phyloP scores from a whole-genome alignment of 2,888 invertebrate species.

The Sinohyriopsis cumingii region DNA sequence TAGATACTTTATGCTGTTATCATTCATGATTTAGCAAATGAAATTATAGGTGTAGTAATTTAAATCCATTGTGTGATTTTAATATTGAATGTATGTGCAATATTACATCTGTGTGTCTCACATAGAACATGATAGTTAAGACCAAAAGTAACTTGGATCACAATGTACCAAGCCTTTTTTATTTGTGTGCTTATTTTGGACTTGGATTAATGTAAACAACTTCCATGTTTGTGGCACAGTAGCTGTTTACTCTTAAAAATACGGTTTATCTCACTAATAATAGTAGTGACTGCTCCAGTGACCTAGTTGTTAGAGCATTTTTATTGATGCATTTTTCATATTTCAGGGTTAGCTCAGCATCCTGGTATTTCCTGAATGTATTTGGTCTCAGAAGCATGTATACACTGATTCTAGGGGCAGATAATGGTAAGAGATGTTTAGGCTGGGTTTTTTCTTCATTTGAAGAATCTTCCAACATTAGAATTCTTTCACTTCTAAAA shows the following conservation, averaged over 20 bases:
- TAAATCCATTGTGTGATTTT: neutral
- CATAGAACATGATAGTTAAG: neutral
- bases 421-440: constrained; percentile 82
- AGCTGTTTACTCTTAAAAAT: too few relatives aligned
- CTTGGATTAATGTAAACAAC: too few relatives aligned
- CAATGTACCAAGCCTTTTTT: too few relatives aligned
- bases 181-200: too few relatives aligned
- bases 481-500: too few relatives aligned
- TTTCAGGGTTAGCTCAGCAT: constrained; percentile 91
- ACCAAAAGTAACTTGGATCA: too few relatives aligned
- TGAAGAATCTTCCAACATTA: neutral
- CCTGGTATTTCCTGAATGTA: constrained; percentile 99
- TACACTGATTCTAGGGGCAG: constrained; percentile 96
- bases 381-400: constrained; percentile 98
- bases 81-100: neutral
- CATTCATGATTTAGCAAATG: too few relatives aligned
- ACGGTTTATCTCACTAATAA: too few relatives aligned
- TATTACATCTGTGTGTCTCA: neutral
- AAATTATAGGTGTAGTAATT: neutral
- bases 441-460: neutral
- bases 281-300: too few relatives aligned
- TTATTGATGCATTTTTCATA: neutral
- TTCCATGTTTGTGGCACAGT: too few relatives aligned
- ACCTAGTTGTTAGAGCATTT: too few relatives aligned
- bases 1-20: neutral